Percentiles rank a stretch among this genome's conserved stretches.
These are phyloP conservation scores for Nycticryphes semicollaris DNA, from an alignment of 2,113 vertebrate genomes.

Conservation along the genomic window DNA sequence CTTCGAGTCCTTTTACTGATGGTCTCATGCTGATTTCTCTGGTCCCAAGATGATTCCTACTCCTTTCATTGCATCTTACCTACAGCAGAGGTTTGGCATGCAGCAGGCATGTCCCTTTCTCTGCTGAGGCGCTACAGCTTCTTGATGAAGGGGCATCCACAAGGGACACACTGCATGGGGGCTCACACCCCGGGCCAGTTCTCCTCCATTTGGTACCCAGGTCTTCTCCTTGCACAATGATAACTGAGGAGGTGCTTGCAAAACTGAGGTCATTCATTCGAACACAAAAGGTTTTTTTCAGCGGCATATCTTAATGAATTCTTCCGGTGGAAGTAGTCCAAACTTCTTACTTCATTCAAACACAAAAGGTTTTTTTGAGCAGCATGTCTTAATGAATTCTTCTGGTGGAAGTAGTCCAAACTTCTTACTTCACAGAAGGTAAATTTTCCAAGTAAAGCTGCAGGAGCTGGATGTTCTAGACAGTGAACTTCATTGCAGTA, in stretches of 20 bases:
- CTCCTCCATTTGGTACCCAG: accelerated
- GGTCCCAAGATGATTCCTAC: background rate
- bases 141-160: background rate
- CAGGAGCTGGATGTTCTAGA: background rate
- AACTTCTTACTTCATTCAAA: background rate
- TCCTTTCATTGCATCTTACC: background rate
- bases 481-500: background rate
- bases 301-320: background rate
- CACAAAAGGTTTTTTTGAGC: background rate
- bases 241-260: background rate
- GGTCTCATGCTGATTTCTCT: background rate
- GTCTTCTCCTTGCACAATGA: accelerated
- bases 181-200: background rate
- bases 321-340: background rate
- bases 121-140: background rate
- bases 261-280: background rate
- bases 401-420: background rate
- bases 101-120: background rate
- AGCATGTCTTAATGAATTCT: background rate
- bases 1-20: background rate
- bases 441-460: background rate
- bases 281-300: background rate
- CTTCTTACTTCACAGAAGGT: background rate
- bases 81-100: background rate
- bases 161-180: background rate